Percentiles rank a stretch among this genome's conserved stretches.
These are phyloP conservation scores for Leptarthrus brevirostris DNA, from an alignment of 2,888 invertebrate species.

Conservation along the genomic window DNA sequence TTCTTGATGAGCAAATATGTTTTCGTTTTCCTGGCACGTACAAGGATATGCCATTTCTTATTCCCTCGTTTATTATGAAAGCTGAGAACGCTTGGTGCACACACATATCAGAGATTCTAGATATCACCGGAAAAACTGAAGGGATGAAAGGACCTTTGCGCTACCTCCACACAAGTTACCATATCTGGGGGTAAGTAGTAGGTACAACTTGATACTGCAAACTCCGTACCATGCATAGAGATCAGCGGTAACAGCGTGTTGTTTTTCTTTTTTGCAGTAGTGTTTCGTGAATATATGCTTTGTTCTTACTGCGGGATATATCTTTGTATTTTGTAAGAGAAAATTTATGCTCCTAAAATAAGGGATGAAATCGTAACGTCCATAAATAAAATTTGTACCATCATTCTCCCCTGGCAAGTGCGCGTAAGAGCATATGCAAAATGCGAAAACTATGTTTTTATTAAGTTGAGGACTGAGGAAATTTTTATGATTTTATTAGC, in stretches of 20 bases:
- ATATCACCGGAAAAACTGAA: slow-evolving; percentile 48
- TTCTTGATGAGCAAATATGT: slow-evolving; percentile 54
- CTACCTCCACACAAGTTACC: neutral
- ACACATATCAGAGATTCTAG: slow-evolving; percentile 48
- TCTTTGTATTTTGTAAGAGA: slow-evolving; percentile 51
- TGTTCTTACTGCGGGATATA: slow-evolving; percentile 34
- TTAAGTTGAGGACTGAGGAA: slow-evolving; percentile 48
- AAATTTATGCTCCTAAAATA: slow-evolving; percentile 52
- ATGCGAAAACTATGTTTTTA: slow-evolving; percentile 54
- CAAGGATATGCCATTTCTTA: slow-evolving; percentile 55
- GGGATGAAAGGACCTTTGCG: slow-evolving; percentile 38
- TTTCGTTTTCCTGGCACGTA: slow-evolving; percentile 55
- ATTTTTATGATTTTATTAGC: slow-evolving; percentile 50
- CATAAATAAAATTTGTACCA: slow-evolving; percentile 54
- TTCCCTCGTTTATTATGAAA: slow-evolving; percentile 53
- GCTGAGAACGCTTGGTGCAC: slow-evolving; percentile 41
- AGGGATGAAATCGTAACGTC: slow-evolving; percentile 53
- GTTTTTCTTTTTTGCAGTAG: neutral
- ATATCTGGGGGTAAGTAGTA: neutral
- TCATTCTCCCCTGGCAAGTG: slow-evolving; percentile 48
- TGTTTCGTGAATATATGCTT: neutral
- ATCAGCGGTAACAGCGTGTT: slow-evolving; percentile 6
- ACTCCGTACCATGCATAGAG: slow-evolving; percentile 18
- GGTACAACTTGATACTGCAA: neutral
- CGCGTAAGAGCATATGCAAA: slow-evolving; percentile 49